Percentiles rank a stretch among this genome's conserved stretches.
Conservation (phyloP, 2,888 invertebrate genomes). For the Corbicula japonica region DNA sequence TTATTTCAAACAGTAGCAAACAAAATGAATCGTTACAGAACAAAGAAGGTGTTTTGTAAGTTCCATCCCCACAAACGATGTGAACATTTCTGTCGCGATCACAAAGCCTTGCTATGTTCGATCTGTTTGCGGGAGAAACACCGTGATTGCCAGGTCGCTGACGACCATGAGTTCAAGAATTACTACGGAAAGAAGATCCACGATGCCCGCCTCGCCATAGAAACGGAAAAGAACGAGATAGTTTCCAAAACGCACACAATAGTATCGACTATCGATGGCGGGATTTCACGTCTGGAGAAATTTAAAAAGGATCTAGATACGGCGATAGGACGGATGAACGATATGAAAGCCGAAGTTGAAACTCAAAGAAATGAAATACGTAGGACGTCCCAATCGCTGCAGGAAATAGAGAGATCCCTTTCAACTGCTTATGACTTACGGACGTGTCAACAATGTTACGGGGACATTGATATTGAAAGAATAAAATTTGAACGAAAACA, state of each 20-base stretch:
- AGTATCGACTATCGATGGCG: constrained; percentile 1
- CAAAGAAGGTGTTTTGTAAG: constrained; percentile 7
- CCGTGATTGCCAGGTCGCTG: neutral
- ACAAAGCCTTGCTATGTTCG: neutral
- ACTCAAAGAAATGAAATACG: neutral
- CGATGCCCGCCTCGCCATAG: neutral
- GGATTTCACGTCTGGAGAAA: constrained; percentile 4
- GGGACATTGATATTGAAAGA: constrained; percentile 4
- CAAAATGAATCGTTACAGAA: no score
- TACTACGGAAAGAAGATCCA: constrained; percentile 11
- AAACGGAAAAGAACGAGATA: neutral
- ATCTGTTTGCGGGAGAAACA: constrained; percentile 4
- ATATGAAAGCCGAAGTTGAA: constrained; percentile 11
- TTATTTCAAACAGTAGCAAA: no score
- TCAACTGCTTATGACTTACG: constrained; percentile 1
- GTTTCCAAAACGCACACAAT: neutral
- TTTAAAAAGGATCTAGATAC: constrained; percentile 11
- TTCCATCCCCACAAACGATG: neutral
- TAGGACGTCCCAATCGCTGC: neutral
- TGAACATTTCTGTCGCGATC: constrained; percentile 9
- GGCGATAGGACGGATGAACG: neutral
- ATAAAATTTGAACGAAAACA: constrained; percentile 5
- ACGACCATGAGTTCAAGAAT: constrained; percentile 14
- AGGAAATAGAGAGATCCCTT: constrained; percentile 3
- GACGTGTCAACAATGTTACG: constrained; percentile 14